Evolutionary conservation across 2,888 invertebrate species (phyloP).

Genomic region (Hydroisotoma schaefferi): DNA sequence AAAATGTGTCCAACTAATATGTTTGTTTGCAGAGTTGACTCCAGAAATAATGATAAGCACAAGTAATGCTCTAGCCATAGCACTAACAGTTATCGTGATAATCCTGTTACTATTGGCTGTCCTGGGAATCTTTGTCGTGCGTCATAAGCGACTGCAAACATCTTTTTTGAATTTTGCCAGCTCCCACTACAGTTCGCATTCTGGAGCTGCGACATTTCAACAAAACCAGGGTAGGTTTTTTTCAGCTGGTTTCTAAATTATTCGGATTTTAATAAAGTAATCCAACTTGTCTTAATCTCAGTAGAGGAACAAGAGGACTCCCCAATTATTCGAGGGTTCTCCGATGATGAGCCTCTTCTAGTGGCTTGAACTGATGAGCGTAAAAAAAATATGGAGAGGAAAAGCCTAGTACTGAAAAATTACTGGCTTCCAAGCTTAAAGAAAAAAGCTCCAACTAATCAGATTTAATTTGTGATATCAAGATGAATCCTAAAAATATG

Average conservation of each 20-base stretch:
- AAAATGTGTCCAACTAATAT: background rate
- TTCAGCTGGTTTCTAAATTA: too few relatives aligned
- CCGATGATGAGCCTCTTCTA: constrained; percentile 90
- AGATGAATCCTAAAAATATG: too few relatives aligned
- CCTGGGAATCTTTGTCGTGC: constrained; percentile 62
- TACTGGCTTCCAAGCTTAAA: too few relatives aligned
- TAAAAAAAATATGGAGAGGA: background rate
- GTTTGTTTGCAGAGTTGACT: constrained; percentile 17
- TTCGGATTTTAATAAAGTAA: constrained; percentile 5
- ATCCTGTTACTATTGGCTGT: constrained; percentile 59
- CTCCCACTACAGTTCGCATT: constrained; percentile 79
- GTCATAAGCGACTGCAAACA: constrained; percentile 70
- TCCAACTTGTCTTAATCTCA: constrained; percentile 39
- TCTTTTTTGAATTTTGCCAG: constrained; percentile 77
- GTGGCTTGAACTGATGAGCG: constrained; percentile 49
- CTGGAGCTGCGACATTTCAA: constrained; percentile 77
- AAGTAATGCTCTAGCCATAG: constrained; percentile 54
- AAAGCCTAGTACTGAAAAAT: too few relatives aligned
- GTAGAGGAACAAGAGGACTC: constrained; percentile 75
- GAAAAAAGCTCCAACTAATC: too few relatives aligned
- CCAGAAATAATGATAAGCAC: constrained; percentile 42
- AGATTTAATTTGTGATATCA: too few relatives aligned
- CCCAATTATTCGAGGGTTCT: constrained; percentile 84
- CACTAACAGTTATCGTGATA: constrained; percentile 59
- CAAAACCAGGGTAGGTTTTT: constrained; percentile 56